A percentile compares a stretch with the other conserved stretches of the same genome.
phyloP scores from a whole-genome alignment of 2,888 invertebrate genomes.

The Hermaeophaga mercurialis region DNA sequence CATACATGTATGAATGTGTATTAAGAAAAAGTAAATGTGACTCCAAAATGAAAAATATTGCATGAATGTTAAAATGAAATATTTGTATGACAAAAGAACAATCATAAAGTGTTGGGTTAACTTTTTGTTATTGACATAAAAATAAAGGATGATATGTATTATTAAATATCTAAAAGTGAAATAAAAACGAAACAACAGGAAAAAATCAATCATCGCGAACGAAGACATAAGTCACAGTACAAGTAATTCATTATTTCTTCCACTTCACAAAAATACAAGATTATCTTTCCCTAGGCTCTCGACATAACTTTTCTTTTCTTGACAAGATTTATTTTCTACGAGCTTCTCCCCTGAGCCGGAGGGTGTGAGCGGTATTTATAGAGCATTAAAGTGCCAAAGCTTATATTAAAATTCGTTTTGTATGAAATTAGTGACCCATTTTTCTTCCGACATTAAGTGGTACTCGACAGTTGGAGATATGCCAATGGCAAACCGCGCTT shows the following conservation, averaged over 20 bases:
- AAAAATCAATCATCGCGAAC: constrained; percentile 18
- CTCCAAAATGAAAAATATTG: no score
- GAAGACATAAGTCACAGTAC: constrained; percentile 19
- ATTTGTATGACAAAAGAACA: no score
- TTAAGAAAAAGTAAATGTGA: no score
- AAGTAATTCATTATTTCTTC: constrained; percentile 24
- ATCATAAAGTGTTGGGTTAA: no score
- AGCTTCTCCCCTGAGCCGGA: constrained; percentile 12
- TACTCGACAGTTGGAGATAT: constrained; percentile 22
- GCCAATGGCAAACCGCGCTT: constrained; percentile 9
- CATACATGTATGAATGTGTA: no score
- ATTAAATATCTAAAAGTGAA: not conserved
- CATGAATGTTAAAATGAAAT: no score
- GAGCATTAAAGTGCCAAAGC: constrained; percentile 24
- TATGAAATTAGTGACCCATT: constrained; percentile 26
- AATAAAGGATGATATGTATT: not conserved
- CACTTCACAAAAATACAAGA: constrained; percentile 29
- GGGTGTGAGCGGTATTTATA: constrained; percentile 27
- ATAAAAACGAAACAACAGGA: not conserved
- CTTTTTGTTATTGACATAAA: no score
- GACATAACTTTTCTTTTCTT: constrained; percentile 28
- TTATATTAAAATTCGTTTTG: constrained; percentile 24
- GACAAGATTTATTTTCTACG: constrained; percentile 26
- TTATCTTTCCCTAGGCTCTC: constrained; percentile 26
- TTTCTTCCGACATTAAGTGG: constrained; percentile 9